These are phyloP conservation scores for Corydoras maculifer DNA, from an alignment of 2,113 vertebrate genomes.

Conservation along the genomic window DNA sequence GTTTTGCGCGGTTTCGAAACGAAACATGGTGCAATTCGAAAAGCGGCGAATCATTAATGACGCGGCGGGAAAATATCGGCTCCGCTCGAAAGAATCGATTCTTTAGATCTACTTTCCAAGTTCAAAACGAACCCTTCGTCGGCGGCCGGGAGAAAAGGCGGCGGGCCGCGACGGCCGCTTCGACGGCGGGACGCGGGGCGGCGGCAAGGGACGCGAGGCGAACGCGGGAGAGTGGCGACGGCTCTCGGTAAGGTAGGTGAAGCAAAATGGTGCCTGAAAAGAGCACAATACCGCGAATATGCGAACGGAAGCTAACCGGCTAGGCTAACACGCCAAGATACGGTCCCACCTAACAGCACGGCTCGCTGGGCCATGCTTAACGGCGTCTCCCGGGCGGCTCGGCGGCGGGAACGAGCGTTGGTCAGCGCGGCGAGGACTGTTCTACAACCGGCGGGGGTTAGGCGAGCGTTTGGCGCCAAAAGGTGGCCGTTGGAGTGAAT, in stretches of 20 bases:
- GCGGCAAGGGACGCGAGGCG: too few relatives aligned
- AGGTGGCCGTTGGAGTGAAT: not conserved
- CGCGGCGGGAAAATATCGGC: constrained; percentile 1
- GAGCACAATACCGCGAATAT: not conserved
- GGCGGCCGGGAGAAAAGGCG: not conserved
- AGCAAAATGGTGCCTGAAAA: not conserved
- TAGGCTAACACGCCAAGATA: not conserved
- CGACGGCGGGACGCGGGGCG: not conserved
- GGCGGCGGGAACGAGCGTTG: not conserved
- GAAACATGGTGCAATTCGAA: not conserved
- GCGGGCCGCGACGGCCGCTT: not conserved
- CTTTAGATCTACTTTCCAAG: not conserved
- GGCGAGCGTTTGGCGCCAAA: constrained; percentile 1
- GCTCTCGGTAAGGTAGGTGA: not conserved
- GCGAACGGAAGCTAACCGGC: not conserved
- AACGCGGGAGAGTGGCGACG: too few relatives aligned
- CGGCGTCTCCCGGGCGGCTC: too few relatives aligned
- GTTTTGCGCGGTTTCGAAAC: not conserved
- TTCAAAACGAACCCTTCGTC: constrained; percentile 10
- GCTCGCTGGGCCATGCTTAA: too few relatives aligned
- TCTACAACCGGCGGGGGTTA: not conserved
- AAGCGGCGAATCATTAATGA: not conserved
- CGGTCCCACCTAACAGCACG: too few relatives aligned
- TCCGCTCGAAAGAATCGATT: constrained; percentile 22
- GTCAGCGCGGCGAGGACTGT: not conserved